Percentiles rank a stretch among this genome's conserved stretches.
Evolutionary conservation across 1,140 invertebrate genomes (phyloP).

Genomic region (Eumeta japonica): DNA sequence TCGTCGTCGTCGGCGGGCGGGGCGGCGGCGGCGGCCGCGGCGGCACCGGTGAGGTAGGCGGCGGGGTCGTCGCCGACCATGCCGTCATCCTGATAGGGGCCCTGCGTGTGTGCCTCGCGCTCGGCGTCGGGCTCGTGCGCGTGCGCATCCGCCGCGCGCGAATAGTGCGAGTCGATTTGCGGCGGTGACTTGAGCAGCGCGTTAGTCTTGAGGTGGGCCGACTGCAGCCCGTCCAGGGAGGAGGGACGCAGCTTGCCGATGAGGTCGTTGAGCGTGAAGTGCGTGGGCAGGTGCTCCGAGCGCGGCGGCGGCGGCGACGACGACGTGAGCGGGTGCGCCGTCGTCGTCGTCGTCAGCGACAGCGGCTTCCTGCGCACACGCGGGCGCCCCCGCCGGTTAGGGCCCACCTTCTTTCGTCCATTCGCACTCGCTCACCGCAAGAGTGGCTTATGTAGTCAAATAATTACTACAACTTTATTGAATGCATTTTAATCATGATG

Average conservation of each 20-base stretch:
- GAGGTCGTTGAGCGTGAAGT: conserved; percentile 53
- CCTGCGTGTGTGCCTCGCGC: conserved; percentile 52
- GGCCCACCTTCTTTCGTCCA: no score
- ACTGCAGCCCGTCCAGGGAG: conserved; percentile 54
- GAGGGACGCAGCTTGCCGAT: conserved; percentile 53
- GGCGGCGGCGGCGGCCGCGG: conserved; percentile 25
- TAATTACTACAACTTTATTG: no score
- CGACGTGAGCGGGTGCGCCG: conserved; percentile 51
- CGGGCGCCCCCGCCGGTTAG: neutral
- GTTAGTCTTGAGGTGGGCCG: conserved; percentile 46
- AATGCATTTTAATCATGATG: no score
- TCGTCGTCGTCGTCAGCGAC: conserved; percentile 57
- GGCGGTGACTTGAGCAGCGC: conserved; percentile 42
- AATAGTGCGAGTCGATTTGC: conserved; percentile 54
- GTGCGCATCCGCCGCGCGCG: conserved; percentile 46
- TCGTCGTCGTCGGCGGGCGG: conserved; percentile 40
- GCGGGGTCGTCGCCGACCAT: conserved; percentile 57
- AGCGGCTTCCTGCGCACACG: conserved; percentile 46
- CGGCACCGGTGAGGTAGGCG: conserved; percentile 37
- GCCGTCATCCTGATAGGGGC: conserved; percentile 55
- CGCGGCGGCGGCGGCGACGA: conserved; percentile 51
- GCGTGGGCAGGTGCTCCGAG: conserved; percentile 53
- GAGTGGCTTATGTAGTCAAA: no score
- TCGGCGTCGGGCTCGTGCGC: conserved; percentile 41
- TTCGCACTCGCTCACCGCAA: no score